Evolutionary conservation across 2,797 vertebrate species (phyloP).

Genomic region (Australoheros facetus): DNA sequence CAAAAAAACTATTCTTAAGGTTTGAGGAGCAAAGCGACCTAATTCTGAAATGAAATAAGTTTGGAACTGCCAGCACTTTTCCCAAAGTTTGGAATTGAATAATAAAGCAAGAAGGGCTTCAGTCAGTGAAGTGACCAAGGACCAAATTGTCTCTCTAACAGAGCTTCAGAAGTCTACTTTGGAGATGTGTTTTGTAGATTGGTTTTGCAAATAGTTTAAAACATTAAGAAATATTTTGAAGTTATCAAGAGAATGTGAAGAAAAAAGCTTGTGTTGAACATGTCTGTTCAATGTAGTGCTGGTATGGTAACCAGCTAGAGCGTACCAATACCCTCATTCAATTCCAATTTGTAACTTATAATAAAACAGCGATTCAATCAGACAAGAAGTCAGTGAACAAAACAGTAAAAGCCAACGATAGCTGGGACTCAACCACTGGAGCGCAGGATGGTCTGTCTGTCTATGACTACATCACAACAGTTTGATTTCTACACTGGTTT

Average conservation of each 20-base stretch:
- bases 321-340: not conserved
- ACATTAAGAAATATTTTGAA: not conserved
- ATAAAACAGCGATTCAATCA: not conserved
- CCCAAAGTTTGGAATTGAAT: not conserved
- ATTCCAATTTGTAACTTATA: not conserved
- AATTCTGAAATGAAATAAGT: constrained; percentile 1
- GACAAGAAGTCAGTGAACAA: not conserved
- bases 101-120: not conserved
- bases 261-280: not conserved
- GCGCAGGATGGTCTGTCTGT: not conserved
- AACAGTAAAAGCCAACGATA: not conserved
- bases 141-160: not conserved
- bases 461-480: not conserved
- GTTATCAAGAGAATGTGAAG: not conserved
- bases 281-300: not conserved
- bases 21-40: not conserved
- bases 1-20: too few relatives aligned
- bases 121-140: not conserved
- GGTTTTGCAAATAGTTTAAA: not conserved
- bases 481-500: not conserved
- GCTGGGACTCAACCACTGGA: not conserved
- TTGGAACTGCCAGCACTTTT: not conserved
- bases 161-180: not conserved
- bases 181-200: not conserved
- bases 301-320: not conserved